Evolutionary conservation across 1,140 invertebrate species (phyloP).

Genomic region (Dinothrombium tinctorium): DNA sequence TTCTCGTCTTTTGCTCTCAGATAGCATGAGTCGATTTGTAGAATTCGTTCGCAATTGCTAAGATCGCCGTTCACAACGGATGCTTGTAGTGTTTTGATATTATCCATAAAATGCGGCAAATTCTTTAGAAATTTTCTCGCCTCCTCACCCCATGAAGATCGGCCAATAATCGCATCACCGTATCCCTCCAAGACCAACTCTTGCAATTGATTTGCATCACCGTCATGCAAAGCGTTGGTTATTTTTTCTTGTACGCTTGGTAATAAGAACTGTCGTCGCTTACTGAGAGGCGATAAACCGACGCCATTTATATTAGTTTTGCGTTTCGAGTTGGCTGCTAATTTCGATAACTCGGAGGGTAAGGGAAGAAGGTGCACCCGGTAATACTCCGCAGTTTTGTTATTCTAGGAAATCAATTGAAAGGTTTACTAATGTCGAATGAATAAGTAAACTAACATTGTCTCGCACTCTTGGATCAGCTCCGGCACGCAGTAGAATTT

Average conservation of each 20-base stretch:
- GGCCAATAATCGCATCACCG: conserved; percentile 22
- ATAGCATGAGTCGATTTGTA: conserved; percentile 19
- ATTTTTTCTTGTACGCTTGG: conserved; percentile 15
- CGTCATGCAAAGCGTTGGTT: conserved; percentile 17
- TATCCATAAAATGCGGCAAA: conserved; percentile 19
- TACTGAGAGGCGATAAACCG: neutral
- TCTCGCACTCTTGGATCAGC: conserved; percentile 36
- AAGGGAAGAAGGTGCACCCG: conserved; percentile 27
- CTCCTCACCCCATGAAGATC: conserved; percentile 24
- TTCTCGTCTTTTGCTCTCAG: conserved; percentile 18
- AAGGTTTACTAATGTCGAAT: neutral
- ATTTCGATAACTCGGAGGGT: conserved; percentile 12
- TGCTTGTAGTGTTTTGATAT: conserved; percentile 20
- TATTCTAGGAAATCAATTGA: conserved; percentile 34
- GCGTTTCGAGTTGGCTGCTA: conserved; percentile 2
- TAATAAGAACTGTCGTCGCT: conserved; percentile 1
- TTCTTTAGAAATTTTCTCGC: conserved; percentile 20
- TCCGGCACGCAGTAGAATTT: conserved; percentile 42
- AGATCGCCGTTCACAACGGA: conserved; percentile 21
- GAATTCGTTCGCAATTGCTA: conserved; percentile 15
- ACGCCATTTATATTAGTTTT: neutral
- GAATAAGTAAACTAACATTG: conserved; percentile 11
- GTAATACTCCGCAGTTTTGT: conserved; percentile 52
- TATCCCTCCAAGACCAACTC: conserved; percentile 25
- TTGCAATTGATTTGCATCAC: conserved; percentile 23